Evolutionary conservation across 2,113 vertebrate species (phyloP).

Genomic region (Dromas ardeola): DNA sequence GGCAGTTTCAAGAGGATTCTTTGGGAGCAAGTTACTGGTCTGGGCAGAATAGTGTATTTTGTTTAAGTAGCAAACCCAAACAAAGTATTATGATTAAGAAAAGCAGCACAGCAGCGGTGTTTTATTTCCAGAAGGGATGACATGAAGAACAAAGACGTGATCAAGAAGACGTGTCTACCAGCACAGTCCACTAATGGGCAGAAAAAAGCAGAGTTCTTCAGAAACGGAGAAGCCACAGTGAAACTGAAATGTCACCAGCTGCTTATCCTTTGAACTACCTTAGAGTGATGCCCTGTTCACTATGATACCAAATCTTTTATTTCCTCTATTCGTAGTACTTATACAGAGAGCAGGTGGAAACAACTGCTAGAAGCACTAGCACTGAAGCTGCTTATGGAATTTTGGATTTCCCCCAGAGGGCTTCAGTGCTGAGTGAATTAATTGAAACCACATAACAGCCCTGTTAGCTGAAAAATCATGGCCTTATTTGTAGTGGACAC

Average conservation of each 20-base stretch:
- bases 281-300: background rate
- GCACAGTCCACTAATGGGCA: background rate
- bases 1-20: background rate
- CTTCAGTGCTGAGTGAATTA: background rate
- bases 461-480: background rate
- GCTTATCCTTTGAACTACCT: background rate
- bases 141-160: background rate
- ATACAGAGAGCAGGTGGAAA: background rate
- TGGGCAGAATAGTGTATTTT: background rate
- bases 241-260: background rate
- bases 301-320: background rate
- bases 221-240: background rate
- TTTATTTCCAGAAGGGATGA: background rate
- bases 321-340: background rate
- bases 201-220: background rate
- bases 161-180: background rate
- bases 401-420: background rate
- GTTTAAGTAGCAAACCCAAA: background rate
- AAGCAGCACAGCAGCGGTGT: background rate
- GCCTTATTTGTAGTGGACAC: background rate
- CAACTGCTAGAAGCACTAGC: background rate
- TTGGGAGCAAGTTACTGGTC: background rate
- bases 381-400: background rate
- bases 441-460: background rate
- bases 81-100: background rate